Conservation (phyloP, 2,888 invertebrate species). For the Polyploca ridens region DNA sequence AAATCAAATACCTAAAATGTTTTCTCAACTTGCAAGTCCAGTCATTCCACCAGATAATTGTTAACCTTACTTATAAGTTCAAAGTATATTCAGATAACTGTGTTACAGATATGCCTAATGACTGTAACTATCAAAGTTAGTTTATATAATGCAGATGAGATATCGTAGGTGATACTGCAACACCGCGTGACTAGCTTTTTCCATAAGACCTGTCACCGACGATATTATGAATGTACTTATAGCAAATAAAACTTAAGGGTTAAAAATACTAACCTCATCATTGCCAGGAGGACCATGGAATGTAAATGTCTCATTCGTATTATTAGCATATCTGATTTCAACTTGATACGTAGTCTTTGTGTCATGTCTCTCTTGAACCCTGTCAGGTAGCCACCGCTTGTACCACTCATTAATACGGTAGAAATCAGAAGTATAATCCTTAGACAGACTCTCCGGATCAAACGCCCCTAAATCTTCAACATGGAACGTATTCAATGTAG, state of each 20-base stretch:
- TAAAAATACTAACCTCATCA: slow-evolving; percentile 87
- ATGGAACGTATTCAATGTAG: slow-evolving; percentile 96
- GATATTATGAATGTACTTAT: no score
- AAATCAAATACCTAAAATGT: no score
- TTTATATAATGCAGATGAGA: no score
- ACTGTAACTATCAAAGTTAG: no score
- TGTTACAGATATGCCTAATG: no score
- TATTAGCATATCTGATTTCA: slow-evolving; percentile 97
- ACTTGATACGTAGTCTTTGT: slow-evolving; percentile 97
- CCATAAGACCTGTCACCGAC: no score
- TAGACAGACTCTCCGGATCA: slow-evolving; percentile 89
- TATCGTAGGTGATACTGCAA: no score
- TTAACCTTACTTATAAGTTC: no score
- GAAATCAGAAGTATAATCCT: slow-evolving; percentile 95
- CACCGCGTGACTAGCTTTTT: no score
- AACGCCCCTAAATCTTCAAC: slow-evolving; percentile 94
- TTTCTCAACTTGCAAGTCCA: no score
- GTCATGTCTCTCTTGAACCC: slow-evolving; percentile 92
- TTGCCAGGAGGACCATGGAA: slow-evolving; percentile 97
- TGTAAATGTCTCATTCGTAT: slow-evolving; percentile 98
- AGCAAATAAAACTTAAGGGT: not conserved
- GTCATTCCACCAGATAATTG: no score
- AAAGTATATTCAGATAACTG: no score
- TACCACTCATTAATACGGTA: slow-evolving; percentile 98
- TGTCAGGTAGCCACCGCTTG: slow-evolving; percentile 95